Evolutionary conservation across 2,113 vertebrate species (phyloP).

Genomic region (Oreotrochilus melanogaster): DNA sequence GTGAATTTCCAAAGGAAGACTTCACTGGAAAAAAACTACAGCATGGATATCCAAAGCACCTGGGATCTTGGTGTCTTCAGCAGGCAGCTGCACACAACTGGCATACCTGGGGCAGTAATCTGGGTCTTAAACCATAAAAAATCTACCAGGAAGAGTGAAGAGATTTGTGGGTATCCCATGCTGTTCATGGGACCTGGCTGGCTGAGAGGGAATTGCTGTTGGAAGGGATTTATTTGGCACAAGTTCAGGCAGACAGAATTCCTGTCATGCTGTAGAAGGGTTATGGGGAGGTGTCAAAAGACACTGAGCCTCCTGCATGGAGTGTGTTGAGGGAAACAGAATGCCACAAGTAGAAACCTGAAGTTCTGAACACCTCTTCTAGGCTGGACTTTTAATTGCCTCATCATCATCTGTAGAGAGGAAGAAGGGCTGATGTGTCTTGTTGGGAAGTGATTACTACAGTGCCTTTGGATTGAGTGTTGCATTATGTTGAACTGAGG

Average conservation of each 20-base stretch:
- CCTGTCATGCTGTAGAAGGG: background rate
- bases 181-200: background rate
- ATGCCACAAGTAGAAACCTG: background rate
- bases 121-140: background rate
- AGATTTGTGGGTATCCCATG: background rate
- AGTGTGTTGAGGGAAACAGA: background rate
- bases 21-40: background rate
- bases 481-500: slow-evolving; percentile 61
- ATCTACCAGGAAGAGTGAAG: background rate
- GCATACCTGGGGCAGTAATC: background rate
- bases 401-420: background rate
- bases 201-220: background rate
- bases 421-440: background rate
- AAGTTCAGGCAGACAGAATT: background rate
- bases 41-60: fast-evolving
- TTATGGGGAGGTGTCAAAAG: background rate
- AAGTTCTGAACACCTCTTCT: background rate
- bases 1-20: background rate
- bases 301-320: background rate
- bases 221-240: background rate
- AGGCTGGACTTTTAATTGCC: background rate
- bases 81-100: background rate
- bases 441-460: slow-evolving; percentile 23
- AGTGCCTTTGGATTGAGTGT: slow-evolving; percentile 47
- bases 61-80: background rate